Evolutionary conservation across 2,113 vertebrate genomes (phyloP).

Genomic region (Pterocles gutturalis): DNA sequence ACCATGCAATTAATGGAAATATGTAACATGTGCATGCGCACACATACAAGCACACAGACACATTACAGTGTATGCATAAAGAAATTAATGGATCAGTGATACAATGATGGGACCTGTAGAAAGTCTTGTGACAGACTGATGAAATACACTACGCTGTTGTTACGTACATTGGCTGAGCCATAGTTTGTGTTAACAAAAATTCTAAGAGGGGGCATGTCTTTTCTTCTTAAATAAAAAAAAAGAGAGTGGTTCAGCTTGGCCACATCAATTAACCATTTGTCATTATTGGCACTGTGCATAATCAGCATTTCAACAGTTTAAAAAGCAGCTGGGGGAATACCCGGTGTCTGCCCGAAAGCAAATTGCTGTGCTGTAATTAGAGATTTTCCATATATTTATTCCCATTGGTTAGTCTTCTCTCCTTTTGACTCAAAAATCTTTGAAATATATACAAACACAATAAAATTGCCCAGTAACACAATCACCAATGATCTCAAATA

Average conservation of each 20-base stretch:
- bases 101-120: constrained; percentile 50
- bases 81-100: constrained; percentile 68
- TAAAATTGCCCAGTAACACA: background rate
- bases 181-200: constrained; percentile 15
- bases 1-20: constrained; percentile 55
- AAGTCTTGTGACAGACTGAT: constrained; percentile 46
- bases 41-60: constrained; percentile 32
- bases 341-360: constrained; percentile 53
- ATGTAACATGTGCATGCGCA: constrained; percentile 63
- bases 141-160: constrained; percentile 10
- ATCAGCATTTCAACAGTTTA: constrained; percentile 50
- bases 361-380: constrained; percentile 35
- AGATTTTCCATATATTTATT: constrained; percentile 30
- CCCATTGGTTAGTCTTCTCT: constrained; percentile 11
- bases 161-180: constrained; percentile 40
- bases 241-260: background rate
- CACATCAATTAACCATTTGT: constrained; percentile 15
- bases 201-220: background rate
- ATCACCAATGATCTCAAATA: background rate
- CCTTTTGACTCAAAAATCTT: constrained; percentile 11
- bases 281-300: constrained; percentile 41
- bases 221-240: background rate
- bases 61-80: constrained; percentile 60
- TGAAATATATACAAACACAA: background rate
- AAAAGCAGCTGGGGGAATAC: constrained; percentile 63